A percentile compares a stretch with the other conserved stretches of the same genome.
Conservation (phyloP, 2,113 vertebrate species). For the Ophthalmolycus amberensis region DNA sequence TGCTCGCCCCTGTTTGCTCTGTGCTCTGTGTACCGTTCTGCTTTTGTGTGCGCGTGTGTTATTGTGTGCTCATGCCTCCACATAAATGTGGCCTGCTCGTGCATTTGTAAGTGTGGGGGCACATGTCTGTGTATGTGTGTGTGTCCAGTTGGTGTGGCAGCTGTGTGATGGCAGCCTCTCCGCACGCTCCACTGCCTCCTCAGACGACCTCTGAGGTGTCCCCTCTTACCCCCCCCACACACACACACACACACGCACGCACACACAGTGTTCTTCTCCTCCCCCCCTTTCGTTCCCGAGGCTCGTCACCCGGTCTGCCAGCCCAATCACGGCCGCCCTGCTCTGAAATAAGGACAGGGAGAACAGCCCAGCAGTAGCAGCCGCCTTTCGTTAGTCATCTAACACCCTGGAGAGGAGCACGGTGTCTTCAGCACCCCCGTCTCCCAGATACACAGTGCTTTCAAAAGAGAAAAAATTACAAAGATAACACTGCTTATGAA, state of each 20-base stretch:
- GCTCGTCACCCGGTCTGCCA: slow-evolving; percentile 60
- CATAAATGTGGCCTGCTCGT: background rate
- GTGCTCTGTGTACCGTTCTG: slow-evolving; percentile 27
- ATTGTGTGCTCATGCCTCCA: slow-evolving; percentile 12
- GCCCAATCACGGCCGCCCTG: slow-evolving; percentile 45
- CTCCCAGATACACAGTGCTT: slow-evolving; percentile 40
- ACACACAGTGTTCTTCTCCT: slow-evolving; percentile 4
- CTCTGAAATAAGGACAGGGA: slow-evolving; percentile 57
- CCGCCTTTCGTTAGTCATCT: slow-evolving; percentile 64
- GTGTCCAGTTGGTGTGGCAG: slow-evolving; percentile 72
- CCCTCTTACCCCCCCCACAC: slow-evolving; percentile 23
- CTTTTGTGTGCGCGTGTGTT: slow-evolving; percentile 14
- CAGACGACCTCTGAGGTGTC: slow-evolving; percentile 73
- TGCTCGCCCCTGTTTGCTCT: slow-evolving; percentile 40
- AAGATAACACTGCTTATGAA: slow-evolving; percentile 68
- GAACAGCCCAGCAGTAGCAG: slow-evolving; percentile 39
- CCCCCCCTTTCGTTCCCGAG: background rate
- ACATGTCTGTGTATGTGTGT: background rate
- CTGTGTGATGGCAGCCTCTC: slow-evolving; percentile 71
- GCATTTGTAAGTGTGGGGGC: background rate
- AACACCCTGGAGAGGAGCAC: slow-evolving; percentile 61
- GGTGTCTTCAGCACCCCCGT: slow-evolving; percentile 31
- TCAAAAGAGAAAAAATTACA: slow-evolving; percentile 22
- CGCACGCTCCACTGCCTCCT: slow-evolving; percentile 72
- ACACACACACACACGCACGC: background rate